Evolutionary conservation across 2,888 invertebrate species (phyloP).

Genomic region (Cryptosula pallasiana): DNA sequence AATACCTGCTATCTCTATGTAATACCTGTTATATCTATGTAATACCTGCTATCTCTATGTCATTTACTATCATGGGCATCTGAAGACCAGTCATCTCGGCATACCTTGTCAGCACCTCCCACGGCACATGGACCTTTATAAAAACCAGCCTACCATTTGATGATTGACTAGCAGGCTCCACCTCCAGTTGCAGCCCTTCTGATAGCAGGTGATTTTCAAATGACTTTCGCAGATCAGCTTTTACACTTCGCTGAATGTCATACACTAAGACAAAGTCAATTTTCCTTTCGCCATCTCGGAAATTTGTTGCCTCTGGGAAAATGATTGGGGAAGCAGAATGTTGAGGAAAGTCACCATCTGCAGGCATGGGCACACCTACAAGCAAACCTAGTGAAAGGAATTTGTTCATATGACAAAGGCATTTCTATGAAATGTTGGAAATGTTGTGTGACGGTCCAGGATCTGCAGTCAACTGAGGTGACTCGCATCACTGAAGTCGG

Average conservation of each 20-base stretch:
- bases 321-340: no score
- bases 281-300: background rate
- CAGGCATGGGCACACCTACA: no score
- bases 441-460: no score
- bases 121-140: constrained; percentile 82
- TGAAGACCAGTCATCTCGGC: constrained; percentile 84
- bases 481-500: no score
- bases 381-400: no score
- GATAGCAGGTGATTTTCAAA: background rate
- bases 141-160: constrained; percentile 57
- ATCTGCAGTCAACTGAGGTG: no score
- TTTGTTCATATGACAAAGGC: no score
- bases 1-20: no score
- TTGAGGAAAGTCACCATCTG: no score
- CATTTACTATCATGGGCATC: constrained; percentile 73
- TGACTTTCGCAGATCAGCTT: background rate
- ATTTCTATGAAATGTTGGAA: no score
- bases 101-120: constrained; percentile 75
- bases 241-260: background rate
- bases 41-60: constrained; percentile 17
- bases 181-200: constrained; percentile 19
- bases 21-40: background rate
- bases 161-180: background rate
- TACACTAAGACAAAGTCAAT: constrained; percentile 22
- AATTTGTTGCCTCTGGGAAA: background rate